Conservation (phyloP, 2,113 vertebrate genomes). For the Peromyscus leucopus region DNA sequence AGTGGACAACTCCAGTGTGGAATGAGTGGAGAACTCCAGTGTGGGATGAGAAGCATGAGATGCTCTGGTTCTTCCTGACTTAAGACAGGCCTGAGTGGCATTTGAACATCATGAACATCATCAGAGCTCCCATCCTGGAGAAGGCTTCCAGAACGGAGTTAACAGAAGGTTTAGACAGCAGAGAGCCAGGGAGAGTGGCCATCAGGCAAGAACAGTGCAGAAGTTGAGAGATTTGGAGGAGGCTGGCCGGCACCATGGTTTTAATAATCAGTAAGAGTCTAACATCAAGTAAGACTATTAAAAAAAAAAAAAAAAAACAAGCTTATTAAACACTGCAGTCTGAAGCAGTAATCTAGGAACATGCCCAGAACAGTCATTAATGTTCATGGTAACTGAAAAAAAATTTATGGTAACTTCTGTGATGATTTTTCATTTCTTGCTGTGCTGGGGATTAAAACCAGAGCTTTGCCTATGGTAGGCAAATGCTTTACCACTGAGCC, state of each 20-base stretch:
- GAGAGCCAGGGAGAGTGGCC: not conserved
- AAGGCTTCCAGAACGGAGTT: not conserved
- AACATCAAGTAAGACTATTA: not conserved
- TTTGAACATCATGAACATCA: not conserved
- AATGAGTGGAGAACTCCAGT: not conserved
- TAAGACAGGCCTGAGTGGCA: not conserved
- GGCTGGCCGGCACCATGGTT: not conserved
- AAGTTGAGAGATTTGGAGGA: not conserved
- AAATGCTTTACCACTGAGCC: not conserved
- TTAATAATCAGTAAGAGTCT: not conserved
- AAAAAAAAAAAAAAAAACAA: constrained; percentile 16
- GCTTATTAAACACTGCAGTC: not conserved
- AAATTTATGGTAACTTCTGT: not conserved
- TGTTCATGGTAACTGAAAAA: not conserved
- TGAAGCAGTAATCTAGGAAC: not conserved
- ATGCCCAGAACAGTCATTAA: not conserved
- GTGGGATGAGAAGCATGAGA: not conserved
- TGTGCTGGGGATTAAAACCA: not conserved
- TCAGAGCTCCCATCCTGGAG: not conserved
- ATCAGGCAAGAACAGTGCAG: not conserved
- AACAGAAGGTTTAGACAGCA: not conserved
- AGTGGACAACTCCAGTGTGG: not conserved
- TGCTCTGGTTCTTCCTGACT: not conserved
- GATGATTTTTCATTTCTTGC: not conserved
- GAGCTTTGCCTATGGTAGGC: not conserved